A percentile compares a stretch with the other conserved stretches of the same genome.
Conservation (phyloP, 2,797 vertebrate genomes). For the Pseudocheirus occidentalis region DNA sequence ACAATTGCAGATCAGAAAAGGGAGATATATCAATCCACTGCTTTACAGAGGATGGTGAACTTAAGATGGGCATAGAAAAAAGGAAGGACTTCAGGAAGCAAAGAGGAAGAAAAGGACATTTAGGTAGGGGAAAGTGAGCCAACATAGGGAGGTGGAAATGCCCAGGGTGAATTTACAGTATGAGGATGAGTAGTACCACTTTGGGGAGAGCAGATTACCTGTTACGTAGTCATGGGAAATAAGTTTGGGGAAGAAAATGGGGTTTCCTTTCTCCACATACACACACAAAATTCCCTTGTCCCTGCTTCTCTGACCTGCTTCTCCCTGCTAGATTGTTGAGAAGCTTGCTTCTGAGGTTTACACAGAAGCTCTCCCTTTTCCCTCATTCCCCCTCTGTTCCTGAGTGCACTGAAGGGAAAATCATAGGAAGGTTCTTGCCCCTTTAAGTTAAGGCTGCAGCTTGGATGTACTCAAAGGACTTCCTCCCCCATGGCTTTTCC, state of each 20-base stretch:
- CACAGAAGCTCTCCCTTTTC: background rate
- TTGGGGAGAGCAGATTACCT: background rate
- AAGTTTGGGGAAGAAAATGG: background rate
- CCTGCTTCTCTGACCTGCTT: background rate
- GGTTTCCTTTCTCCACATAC: background rate
- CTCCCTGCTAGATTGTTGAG: background rate
- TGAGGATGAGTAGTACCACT: background rate
- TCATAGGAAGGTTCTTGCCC: background rate
- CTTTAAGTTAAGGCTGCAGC: background rate
- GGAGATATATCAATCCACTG: background rate
- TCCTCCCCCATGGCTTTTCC: background rate
- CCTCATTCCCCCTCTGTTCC: background rate
- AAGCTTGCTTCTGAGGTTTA: background rate
- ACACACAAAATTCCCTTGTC: background rate
- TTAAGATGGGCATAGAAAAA: background rate
- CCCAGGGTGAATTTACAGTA: background rate
- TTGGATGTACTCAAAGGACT: background rate
- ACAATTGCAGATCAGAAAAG: background rate
- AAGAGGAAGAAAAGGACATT: constrained; percentile 16
- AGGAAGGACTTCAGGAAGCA: background rate
- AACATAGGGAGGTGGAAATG: background rate
- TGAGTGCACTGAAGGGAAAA: background rate
- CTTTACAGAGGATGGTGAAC: background rate
- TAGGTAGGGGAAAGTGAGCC: background rate
- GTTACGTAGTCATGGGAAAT: background rate